A percentile compares a stretch with the other conserved stretches of the same genome.
Conservation (phyloP, 2,113 vertebrate species). For the Phycodurus eques region DNA sequence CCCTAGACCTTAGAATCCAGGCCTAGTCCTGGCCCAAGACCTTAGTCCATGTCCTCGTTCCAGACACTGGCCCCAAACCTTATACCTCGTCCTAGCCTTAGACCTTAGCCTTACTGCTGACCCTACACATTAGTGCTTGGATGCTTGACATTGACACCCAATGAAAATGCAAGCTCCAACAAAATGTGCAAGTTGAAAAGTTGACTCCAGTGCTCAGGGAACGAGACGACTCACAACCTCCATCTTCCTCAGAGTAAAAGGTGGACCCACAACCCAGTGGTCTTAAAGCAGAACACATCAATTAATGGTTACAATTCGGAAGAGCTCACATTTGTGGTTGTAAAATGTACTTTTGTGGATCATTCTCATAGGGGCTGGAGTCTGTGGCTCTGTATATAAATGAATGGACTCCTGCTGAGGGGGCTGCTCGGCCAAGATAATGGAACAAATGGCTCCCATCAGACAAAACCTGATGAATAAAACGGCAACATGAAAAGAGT, state of each 20-base stretch:
- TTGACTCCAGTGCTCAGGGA: too few species aligned
- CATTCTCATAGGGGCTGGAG: neutral
- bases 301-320: neutral
- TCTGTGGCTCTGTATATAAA: neutral
- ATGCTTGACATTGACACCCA: too few species aligned
- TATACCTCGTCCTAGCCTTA: neutral
- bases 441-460: constrained; percentile 50
- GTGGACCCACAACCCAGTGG: neutral
- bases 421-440: constrained; percentile 15
- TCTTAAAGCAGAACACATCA: neutral
- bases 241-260: neutral
- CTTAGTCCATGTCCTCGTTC: neutral
- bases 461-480: constrained; percentile 50
- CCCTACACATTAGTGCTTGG: neutral
- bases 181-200: too few species aligned
- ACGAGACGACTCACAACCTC: too few species aligned
- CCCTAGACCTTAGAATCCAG: too few species aligned
- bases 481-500: constrained; percentile 37
- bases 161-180: too few species aligned
- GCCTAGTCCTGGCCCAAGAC: neutral
- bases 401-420: neutral
- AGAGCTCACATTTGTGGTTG: neutral
- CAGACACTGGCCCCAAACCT: neutral
- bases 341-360: neutral
- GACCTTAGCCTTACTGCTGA: neutral